Evolutionary conservation across 2,888 invertebrate genomes (phyloP), one percentile per base, ranked within the genome.

Genomic region (Clepsis dumicolana): DNA sequence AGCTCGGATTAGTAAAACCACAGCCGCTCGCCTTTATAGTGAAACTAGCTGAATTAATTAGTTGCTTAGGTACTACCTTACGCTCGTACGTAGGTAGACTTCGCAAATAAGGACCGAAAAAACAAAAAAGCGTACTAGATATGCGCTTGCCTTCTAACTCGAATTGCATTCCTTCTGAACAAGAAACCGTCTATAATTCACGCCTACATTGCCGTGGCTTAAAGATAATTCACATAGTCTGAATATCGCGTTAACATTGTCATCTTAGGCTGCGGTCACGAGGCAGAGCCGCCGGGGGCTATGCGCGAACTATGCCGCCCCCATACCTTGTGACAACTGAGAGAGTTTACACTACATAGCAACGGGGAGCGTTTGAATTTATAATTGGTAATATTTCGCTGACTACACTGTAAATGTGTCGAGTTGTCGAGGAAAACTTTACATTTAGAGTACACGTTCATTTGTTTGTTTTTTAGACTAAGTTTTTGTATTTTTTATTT

Each of bases 221-320:
- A 77, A 79, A 81, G 82, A 87, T 88, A 80, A 80, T 79, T 84
- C 82, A 82, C 85, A 89, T 89, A 84, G 83, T 84, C 84, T 81
- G 81, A 86, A 88, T 86, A 84, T 86, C 80, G 77, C 74, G 77
- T 80, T 82, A 82, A 83, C 84, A 82, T 84, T 86, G 86, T 84
- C 87, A 83, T 80, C 79, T 75, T 66, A 76, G 75, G 72, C 69
- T 85, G 88, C 74, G 87, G 87, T 82, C 74, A 72, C 73, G 77
- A 77, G 77, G 78, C 79, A 77, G 81, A 80, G 83, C 76, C 72
- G 75, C 77, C 72, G 61, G 71, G 78, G 77, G 79, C 77, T 82
- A 79, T 80, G 80, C 83, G 72, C 59, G 50, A 86, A 86, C 84
- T 87, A 87, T 87, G 66, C 62, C 35, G 14, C 48, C 48, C 48